These are phyloP conservation scores for Dioctria rufipes DNA, from an alignment of 2,888 invertebrate genomes.

Conservation along the genomic window DNA sequence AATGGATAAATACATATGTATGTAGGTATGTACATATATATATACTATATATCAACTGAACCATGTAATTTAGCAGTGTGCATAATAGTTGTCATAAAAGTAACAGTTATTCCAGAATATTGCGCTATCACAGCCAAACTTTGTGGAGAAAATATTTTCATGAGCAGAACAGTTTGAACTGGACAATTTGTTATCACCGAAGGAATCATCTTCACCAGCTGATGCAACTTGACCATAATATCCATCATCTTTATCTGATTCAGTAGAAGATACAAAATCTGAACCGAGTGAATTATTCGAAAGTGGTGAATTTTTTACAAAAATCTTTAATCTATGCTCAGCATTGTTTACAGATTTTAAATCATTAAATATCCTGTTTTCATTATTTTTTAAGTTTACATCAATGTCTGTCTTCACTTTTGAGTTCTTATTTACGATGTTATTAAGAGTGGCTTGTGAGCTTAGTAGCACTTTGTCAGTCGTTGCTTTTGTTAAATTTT, in stretches of 20 bases:
- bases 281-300: slow-evolving; percentile 59
- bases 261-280: slow-evolving; percentile 55
- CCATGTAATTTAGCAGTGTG: slow-evolving; percentile 40
- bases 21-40: too few relatives aligned
- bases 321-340: slow-evolving; percentile 65
- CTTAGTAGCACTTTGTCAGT: slow-evolving; percentile 66
- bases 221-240: slow-evolving; percentile 55
- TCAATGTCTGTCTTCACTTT: slow-evolving; percentile 65
- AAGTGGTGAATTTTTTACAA: slow-evolving; percentile 62
- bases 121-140: slow-evolving; percentile 75
- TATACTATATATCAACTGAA: too few relatives aligned
- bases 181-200: not conserved
- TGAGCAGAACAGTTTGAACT: not conserved
- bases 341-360: slow-evolving; percentile 58
- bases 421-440: slow-evolving; percentile 56
- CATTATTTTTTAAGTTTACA: slow-evolving; percentile 65
- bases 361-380: slow-evolving; percentile 65
- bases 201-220: slow-evolving; percentile 9
- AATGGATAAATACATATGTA: too few relatives aligned
- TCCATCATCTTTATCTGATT: slow-evolving; percentile 59
- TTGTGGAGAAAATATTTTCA: slow-evolving; percentile 59
- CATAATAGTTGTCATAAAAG: slow-evolving; percentile 67
- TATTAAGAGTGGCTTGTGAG: slow-evolving; percentile 60
- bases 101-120: slow-evolving; percentile 78
- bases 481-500: slow-evolving; percentile 67